Base-by-base conservation (phyloP, 2,797 vertebrate species). In the Anas bernieri region DNA sequence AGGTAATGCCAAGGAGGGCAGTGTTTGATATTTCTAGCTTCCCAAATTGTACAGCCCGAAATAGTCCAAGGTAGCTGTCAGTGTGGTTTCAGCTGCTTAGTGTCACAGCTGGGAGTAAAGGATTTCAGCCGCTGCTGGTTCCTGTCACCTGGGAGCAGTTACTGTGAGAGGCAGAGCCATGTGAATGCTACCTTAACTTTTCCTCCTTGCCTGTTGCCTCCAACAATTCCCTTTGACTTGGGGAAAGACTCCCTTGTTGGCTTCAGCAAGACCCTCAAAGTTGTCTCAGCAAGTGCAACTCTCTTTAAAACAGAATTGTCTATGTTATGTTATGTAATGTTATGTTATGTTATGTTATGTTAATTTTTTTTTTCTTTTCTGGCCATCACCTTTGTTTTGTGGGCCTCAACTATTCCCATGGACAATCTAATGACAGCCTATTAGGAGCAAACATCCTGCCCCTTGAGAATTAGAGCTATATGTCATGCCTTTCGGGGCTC, bases 51-150 rank as follows among this genome's bases (percentile, higher is more conserved):
- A 21, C 68, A 43, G 73, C n/a, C 35, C 67, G 78, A 90, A 86
- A 72, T 73, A 95, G 83, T 37, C n/a, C 70, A 69, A 70, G 21
- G 55, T 87, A 86, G 78, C 72, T 95, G 86, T 75, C 92, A 91
- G 5, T 78, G 45, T 62, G 89, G 41, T 55, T 86, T 43, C 77
- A 86, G 73, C 90, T 95, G 88, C n/a, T 72, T 90, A 62, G n/a
- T 59, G 3, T 91, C 83, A 59, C 37, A 9, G 30, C 21, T 78
- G 55, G 41, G 20, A 92, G 92, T 95, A 81, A 75, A 89, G 88
- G 58, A 68, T 81, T 92, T 88, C 69, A 88, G 56, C 39, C 52
- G 6, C 43, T 74, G 56, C 78, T 85, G 75, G 48, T 54, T 67
- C 28, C 50, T 83, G 64, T 55, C 88, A 83, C 83, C 45, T 88